phyloP scores from a whole-genome alignment of 2,113 vertebrate genomes.

The Sardina pilchardus region DNA sequence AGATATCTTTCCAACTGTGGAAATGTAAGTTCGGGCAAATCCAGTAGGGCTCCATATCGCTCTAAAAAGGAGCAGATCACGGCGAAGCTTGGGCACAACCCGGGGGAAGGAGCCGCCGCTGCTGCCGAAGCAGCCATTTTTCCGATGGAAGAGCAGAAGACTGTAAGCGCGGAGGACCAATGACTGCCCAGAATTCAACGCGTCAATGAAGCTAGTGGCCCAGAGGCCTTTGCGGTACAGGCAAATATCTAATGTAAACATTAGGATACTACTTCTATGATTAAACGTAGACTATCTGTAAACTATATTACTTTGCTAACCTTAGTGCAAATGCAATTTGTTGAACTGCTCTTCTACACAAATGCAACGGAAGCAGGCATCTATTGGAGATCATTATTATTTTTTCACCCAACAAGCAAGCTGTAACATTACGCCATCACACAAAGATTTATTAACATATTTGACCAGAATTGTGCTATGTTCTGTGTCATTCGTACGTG shows the following conservation, averaged over 20 bases:
- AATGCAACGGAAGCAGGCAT: not conserved
- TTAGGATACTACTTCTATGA: not conserved
- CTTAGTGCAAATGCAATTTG: not conserved
- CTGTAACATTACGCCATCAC: not conserved
- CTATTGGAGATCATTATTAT: not conserved
- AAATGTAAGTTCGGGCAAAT: conserved; percentile 89
- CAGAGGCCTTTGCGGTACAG: conserved; percentile 54
- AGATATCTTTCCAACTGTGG: conserved; percentile 90
- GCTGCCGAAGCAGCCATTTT: conserved; percentile 83
- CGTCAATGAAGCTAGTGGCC: conserved; percentile 49
- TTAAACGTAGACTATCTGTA: not conserved
- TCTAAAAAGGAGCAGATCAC: conserved; percentile 94
- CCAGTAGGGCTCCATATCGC: conserved; percentile 85
- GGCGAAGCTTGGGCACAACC: conserved; percentile 90
- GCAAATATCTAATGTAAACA: conserved; percentile 59
- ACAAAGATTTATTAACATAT: not conserved
- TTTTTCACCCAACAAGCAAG: not conserved
- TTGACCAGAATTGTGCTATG: not conserved
- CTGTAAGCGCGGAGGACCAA: conserved; percentile 63
- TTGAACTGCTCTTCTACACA: not conserved
- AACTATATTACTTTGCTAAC: not conserved
- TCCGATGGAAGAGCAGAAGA: conserved; percentile 62
- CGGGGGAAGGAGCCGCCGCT: conserved; percentile 75
- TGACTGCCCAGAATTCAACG: conserved; percentile 66
- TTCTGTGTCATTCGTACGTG: not conserved